A percentile compares a stretch with the other conserved stretches of the same genome.
Evolutionary conservation across 2,888 invertebrate genomes (phyloP).

Genomic region (Petrolisthes cinctipes): DNA sequence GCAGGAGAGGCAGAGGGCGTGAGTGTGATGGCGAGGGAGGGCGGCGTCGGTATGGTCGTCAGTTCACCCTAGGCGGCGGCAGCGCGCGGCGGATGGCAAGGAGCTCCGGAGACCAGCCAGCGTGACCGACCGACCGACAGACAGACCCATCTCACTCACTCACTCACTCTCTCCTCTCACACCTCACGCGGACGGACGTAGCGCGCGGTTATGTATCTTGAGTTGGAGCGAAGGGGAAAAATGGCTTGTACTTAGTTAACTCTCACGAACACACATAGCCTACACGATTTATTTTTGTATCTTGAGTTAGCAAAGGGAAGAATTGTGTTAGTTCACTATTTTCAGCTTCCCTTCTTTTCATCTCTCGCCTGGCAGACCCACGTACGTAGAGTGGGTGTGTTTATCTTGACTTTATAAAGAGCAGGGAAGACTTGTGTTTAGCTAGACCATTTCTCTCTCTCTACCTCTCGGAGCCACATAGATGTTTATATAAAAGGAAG

Average conservation of each 20-base stretch:
- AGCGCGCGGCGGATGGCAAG: constrained; percentile 45
- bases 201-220: neutral
- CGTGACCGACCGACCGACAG: constrained; percentile 16
- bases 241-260: no score
- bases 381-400: no score
- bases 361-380: no score
- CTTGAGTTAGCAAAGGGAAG: no score
- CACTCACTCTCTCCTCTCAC: neutral
- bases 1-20: constrained; percentile 19
- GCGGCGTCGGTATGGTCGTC: constrained; percentile 36
- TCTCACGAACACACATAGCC: no score
- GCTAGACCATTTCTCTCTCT: neutral
- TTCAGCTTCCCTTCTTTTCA: no score
- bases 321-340: no score
- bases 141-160: constrained; percentile 12
- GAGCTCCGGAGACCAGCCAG: constrained; percentile 37
- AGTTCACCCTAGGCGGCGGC: constrained; percentile 54
- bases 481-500: no score
- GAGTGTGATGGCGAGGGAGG: constrained; percentile 37
- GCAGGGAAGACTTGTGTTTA: no score
- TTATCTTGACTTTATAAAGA: no score
- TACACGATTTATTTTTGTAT: no score
- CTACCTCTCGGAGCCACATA: neutral
- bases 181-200: neutral
- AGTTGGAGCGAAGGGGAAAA: neutral